phyloP scores from a whole-genome alignment of 2,888 invertebrate genomes.

The Cenopis cana region DNA sequence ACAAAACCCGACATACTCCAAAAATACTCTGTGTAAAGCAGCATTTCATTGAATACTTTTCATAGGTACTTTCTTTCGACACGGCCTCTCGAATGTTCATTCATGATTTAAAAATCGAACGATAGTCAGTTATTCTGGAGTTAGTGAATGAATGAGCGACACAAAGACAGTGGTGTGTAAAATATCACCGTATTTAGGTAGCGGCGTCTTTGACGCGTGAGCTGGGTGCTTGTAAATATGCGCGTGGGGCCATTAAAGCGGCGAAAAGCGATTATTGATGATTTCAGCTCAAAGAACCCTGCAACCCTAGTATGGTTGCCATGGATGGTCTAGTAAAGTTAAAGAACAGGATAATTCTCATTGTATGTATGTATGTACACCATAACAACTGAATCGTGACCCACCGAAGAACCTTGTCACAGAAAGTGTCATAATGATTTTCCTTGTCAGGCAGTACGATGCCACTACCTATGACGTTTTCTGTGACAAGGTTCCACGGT shows the following conservation, averaged over 20 bases:
- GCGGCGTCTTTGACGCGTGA: conserved; percentile 73
- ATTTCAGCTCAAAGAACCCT: no score
- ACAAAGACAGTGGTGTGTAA: conserved; percentile 59
- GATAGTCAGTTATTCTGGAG: conserved; percentile 46
- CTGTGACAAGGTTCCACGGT: no score
- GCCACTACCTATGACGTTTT: no score
- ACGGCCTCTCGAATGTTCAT: conserved; percentile 53
- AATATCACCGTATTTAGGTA: conserved; percentile 68
- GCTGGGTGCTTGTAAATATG: conserved; percentile 47
- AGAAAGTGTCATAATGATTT: no score
- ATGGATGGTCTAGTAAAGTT: no score
- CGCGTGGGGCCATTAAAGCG: conserved; percentile 49
- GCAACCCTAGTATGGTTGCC: no score
- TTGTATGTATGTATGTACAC: no score
- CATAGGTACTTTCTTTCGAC: conserved; percentile 49
- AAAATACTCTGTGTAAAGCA: conserved; percentile 35
- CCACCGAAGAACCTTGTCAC: no score
- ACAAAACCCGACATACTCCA: conserved; percentile 19
- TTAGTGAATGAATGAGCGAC: conserved; percentile 50
- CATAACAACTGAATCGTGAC: no score
- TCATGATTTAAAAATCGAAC: conserved; percentile 46
- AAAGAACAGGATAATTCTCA: no score
- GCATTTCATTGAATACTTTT: conserved; percentile 31
- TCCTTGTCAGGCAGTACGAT: no score
- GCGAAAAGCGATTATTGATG: conserved; percentile 21